phyloP scores from a whole-genome alignment of 2,797 vertebrate species.

The Phataginus tricuspis region DNA sequence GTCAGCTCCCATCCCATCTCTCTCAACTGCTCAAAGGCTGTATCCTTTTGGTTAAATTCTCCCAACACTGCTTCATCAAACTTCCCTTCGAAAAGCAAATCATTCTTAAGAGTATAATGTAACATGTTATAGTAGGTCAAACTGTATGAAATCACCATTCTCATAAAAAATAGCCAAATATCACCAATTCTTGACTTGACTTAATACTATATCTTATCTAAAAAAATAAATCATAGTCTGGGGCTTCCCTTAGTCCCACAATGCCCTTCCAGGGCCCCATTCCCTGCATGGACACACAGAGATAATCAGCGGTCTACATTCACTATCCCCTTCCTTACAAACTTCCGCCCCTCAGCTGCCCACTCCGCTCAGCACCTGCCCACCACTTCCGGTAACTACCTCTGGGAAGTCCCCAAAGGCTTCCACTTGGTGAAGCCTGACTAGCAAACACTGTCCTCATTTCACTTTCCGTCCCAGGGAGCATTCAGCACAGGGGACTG shows the following conservation, averaged over 20 bases:
- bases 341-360: neutral
- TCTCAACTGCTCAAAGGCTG: neutral
- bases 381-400: neutral
- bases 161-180: neutral
- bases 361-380: neutral
- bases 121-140: neutral
- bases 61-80: neutral
- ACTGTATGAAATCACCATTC: neutral
- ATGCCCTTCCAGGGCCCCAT: neutral
- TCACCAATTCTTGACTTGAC: neutral
- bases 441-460: neutral
- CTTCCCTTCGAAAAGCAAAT: neutral
- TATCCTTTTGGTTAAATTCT: neutral
- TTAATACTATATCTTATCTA: neutral
- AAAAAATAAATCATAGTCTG: neutral
- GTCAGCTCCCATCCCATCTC: neutral
- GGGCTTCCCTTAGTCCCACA: neutral
- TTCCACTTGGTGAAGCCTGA: neutral
- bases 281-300: neutral
- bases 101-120: neutral
- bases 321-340: neutral
- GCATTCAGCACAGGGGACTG: neutral
- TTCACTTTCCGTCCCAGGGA: neutral
- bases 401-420: neutral
- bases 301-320: neutral